Base-by-base conservation (phyloP, 1,140 invertebrate genomes). In the Tribolium castaneum region DNA sequence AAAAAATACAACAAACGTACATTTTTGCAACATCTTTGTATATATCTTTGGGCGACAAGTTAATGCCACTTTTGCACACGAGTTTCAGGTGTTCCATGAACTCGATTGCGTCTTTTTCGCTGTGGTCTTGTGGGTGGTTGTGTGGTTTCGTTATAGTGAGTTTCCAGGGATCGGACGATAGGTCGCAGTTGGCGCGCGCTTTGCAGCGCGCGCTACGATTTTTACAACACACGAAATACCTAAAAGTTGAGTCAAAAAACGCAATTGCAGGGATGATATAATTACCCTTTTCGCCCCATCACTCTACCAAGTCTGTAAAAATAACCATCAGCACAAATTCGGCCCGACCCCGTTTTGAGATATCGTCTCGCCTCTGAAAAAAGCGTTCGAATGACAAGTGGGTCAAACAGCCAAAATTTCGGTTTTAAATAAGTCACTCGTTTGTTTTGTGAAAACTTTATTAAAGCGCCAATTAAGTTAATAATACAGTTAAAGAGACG, bases 41-140 rank as follows among this genome's bases (percentile, higher is more conserved):
- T 0, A 45, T 45, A 9, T 45, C 39, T 45, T 45, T 45, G n/a
- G 39, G 39, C 0, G 39, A 45, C 39, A 45, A 45, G n/a, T 45
- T 9, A 45, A 45, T 45, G 0, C 39, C 39, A 45, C 39, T 45
- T 3, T 45, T 45, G 7, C 39, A 45, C 5, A 45, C 39, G 1
- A 45, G n/a, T 45, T 45, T 45, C 7, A 45, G 39, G 2, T 45
- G 39, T 45, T 45, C 39, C 39, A 45, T 45, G 9, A 45, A 45
- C 9, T 45, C 39, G 5, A 45, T 45, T 1, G 39, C 39, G n/a
- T 2, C 3, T 45, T 45, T 45, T 45, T 45, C 39, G 9, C 39
- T n/a, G 9, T 12, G 7, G 13, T 80, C 72, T 3, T 77, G 76
- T 1, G 79, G 79, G 50, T 80, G 79, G 54, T 80, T 80, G 16